A percentile compares a stretch with the other conserved stretches of the same genome.
Evolutionary conservation across 2,888 invertebrate genomes (phyloP).

Genomic region (Seira sanloemensis): DNA sequence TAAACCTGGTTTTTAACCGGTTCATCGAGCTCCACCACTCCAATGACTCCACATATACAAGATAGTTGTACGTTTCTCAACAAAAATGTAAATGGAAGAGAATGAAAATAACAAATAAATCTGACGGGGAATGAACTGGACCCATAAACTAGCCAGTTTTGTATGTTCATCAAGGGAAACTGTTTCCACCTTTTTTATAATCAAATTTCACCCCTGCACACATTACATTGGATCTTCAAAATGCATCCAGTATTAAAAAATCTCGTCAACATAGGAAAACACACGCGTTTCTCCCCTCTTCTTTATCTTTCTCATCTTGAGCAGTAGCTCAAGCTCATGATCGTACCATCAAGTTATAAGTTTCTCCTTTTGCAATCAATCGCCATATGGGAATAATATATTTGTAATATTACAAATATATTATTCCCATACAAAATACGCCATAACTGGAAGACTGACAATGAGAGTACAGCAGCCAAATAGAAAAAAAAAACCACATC

Average conservation of each 20-base stretch:
- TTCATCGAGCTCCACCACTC: constrained; percentile 54
- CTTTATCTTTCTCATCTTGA: too few relatives aligned
- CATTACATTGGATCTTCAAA: too few relatives aligned
- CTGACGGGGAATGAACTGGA: constrained; percentile 23
- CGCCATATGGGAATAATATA: neutral
- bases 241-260: constrained; percentile 27
- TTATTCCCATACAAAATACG: too few relatives aligned
- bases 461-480: neutral
- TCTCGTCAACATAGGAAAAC: constrained; percentile 42
- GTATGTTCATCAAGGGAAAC: neutral
- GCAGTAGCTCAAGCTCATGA: neutral
- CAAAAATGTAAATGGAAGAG: neutral
- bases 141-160: constrained; percentile 7
- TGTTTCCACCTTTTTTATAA: neutral
- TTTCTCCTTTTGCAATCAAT: neutral
- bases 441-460: neutral
- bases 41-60: neutral
- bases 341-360: neutral
- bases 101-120: constrained; percentile 32
- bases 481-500: neutral
- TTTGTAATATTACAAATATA: neutral
- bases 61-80: neutral
- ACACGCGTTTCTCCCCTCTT: neutral
- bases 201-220: neutral
- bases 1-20: constrained; percentile 56